Percentiles rank a stretch among this genome's conserved stretches.
Evolutionary conservation across 2,888 invertebrate species (phyloP).

Genomic region (Lasioglossum oenotherae): DNA sequence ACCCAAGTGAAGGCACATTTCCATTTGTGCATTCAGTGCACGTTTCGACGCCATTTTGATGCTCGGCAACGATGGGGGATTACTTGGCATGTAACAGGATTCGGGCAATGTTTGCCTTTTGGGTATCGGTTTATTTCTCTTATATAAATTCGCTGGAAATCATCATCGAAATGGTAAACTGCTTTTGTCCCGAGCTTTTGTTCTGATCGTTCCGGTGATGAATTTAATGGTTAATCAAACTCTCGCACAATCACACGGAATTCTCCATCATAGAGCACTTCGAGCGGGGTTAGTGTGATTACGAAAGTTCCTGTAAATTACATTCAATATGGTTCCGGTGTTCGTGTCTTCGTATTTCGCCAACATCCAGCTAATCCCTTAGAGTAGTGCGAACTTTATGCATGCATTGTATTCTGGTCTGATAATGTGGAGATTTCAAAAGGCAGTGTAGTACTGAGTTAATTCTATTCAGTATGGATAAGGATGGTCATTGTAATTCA

Average conservation of each 20-base stretch:
- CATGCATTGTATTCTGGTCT: neutral
- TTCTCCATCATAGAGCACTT: too few relatives aligned
- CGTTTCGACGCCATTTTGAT: conserved; percentile 24
- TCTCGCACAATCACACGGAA: neutral
- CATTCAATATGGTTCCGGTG: neutral
- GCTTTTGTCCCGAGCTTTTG: neutral
- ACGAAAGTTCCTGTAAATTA: neutral
- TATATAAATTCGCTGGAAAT: neutral
- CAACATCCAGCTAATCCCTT: neutral
- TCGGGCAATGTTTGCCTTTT: neutral
- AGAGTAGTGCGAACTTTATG: neutral
- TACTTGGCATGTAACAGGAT: neutral
- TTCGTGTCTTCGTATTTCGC: neutral
- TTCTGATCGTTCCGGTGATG: neutral
- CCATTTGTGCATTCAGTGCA: neutral
- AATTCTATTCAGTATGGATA: neutral
- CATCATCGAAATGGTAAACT: neutral
- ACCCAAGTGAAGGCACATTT: neutral
- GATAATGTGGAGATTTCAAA: neutral
- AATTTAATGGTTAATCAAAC: neutral
- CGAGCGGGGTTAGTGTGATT: neutral
- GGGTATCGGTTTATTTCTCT: neutral
- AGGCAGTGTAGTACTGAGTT: neutral
- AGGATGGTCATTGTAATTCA: neutral
- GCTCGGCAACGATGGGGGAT: conserved; percentile 8